Conservation (phyloP, 1,140 invertebrate species). For the Aradophagus sp. region DNA sequence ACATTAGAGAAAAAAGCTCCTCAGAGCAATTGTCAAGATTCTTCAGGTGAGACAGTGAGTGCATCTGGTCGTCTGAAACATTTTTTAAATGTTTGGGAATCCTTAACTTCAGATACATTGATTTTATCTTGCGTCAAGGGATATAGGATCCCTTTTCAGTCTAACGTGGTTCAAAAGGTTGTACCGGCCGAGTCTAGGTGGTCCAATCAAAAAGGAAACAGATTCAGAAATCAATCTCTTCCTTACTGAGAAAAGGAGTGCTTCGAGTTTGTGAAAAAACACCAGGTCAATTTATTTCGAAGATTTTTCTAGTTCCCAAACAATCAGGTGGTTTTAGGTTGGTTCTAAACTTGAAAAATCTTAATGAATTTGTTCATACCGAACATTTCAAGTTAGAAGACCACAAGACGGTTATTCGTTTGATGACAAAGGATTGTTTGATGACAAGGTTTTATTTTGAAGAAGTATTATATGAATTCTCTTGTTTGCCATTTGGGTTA, state of each 20-base stretch:
- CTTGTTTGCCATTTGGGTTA: conserved; percentile 39
- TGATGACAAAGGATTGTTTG: conserved; percentile 25
- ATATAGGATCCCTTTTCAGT: background rate
- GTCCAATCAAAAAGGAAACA: background rate
- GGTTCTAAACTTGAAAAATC: conserved; percentile 1
- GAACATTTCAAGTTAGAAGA: conserved; percentile 9
- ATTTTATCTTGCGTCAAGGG: background rate
- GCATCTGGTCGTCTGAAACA: background rate
- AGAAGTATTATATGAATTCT: conserved; percentile 32
- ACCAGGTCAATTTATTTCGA: background rate
- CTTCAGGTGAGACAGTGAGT: background rate
- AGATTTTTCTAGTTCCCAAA: background rate
- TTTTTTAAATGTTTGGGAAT: background rate
- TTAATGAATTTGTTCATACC: background rate
- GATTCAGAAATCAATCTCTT: background rate
- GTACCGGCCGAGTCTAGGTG: too few relatives aligned
- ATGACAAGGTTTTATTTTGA: conserved; percentile 35
- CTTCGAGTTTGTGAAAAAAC: background rate
- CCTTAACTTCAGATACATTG: background rate
- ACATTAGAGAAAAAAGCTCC: too few relatives aligned
- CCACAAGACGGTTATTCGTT: conserved; percentile 6
- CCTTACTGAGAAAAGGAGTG: background rate
- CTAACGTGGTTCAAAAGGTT: too few relatives aligned
- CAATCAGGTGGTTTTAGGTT: conserved; percentile 2
- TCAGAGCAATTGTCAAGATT: background rate